Evolutionary conservation across 2,797 vertebrate genomes (phyloP), one percentile per base, ranked within the genome.

Genomic region (Enteromius argenteus): DNA sequence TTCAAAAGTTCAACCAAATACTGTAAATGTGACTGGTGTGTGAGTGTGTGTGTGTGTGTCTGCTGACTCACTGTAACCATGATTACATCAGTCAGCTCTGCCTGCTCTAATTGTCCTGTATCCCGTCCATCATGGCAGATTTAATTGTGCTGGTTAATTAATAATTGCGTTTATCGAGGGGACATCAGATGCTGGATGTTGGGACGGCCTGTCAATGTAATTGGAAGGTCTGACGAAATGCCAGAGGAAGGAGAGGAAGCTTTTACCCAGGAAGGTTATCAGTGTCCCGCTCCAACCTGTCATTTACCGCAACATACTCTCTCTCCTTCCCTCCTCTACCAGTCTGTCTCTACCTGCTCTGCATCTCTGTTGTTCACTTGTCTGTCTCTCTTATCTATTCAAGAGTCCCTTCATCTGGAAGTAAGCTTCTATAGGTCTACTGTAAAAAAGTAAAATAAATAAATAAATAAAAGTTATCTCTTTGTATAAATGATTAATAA

Each of bases 201-300:
- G 81, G 86, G 87, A 90, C 88, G 90, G 90, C 88, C 90, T 60
- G 89, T 94, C 92, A 92, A 89, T 94, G 93, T 95, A 95, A 95
- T 95, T 93, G 93, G 93, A 92, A 94, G 37, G 91, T 89, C 94
- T 94, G 94, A 95, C 95, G 94, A 95, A 92, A 90, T 90, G 92
- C 88, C 79, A 85, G 92, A 92, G 92, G 92, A 95, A 92, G 93
- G 67, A 88, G 77, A 86, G 87, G 81, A 89, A 86, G 94, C 94
- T 95, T 95, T 95, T 95, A 94, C 92, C 89, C 91, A 88, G 90
- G 94, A 95, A 95, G 95, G 95, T 96, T 95, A 96, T 95, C 95
- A 93, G 92, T 90, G 87, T 91, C 90, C 89, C 90, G 91, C 91
- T 91, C 92, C 89, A 80, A 89, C 86, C 91, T 92, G 92, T 94